Base-by-base conservation (phyloP, 2,888 invertebrate species). In the Acanthosepion lycidas region DNA sequence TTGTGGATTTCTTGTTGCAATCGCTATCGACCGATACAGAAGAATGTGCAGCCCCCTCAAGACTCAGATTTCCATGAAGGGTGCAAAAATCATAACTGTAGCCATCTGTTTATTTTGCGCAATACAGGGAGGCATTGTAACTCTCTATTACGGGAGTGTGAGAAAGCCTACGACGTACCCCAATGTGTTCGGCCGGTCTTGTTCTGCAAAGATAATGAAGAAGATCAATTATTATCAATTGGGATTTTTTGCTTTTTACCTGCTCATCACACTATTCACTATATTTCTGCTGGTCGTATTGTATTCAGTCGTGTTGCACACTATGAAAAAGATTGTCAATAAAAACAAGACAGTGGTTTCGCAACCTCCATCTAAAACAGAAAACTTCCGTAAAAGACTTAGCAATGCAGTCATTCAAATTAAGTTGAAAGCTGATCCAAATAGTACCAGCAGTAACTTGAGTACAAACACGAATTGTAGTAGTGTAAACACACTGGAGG, bases 141-240 rank as follows among this genome's bases (percentile, higher is more conserved):
- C 53, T 93, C 93, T 93, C 53, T 93, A 93, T 53, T 93, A 93
- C 23, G 93, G 93, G 18, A 93, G 93, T 51, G 53, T 93, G 8
- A 93, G 18, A 49, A 93, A 93, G 48, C 49, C 93, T 28, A 93
- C 93, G 49, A 93, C 12, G 18, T 28, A 51, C 28, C n/a, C 93
- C 3, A 53, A 53, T 9, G 53, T 93, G 18, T 93, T 53, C 28
- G 33, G 93, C 6, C 33, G n/a, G 6, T 93, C 93, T 0, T 93
- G 93, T 33, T 93, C 93, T 6, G 28, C 93, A 0, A 93, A 93
- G 20, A 93, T n/a, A 5, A n/a, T 53, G 1, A 93, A 93, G 51
- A 93, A 93, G 2, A 28, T 53, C 5, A 93, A 93, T 28, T 93
- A 93, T 51, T 93, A 93, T 28, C 93, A 93, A 18, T 48, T 93